Evolutionary conservation across 1,140 invertebrate genomes (phyloP).

Genomic region (Anastrepha ludens): DNA sequence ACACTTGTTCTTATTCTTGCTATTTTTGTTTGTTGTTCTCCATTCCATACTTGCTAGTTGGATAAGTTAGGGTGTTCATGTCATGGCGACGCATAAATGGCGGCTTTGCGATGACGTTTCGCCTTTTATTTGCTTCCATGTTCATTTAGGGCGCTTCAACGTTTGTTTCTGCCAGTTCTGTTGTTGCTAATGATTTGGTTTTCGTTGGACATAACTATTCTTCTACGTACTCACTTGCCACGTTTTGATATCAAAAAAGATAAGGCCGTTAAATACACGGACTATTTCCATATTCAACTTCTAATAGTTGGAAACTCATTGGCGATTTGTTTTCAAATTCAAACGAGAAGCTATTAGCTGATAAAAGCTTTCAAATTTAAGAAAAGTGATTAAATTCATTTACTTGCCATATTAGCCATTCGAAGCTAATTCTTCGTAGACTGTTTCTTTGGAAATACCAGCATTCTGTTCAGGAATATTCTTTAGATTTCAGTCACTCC

Average conservation of each 20-base stretch:
- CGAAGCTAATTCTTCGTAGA: too few species aligned
- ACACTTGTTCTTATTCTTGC: neutral
- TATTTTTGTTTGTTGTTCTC: neutral
- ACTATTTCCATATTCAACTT: too few species aligned
- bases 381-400: too few species aligned
- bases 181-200: neutral
- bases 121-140: neutral
- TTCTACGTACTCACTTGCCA: neutral
- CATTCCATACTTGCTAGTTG: neutral
- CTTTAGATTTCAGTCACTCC: too few species aligned
- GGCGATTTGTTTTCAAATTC: too few species aligned
- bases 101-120: neutral
- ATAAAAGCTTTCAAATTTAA: too few species aligned
- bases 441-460: too few species aligned
- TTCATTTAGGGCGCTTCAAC: neutral
- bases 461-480: too few species aligned
- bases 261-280: too few species aligned
- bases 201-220: neutral
- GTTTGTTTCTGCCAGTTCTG: neutral
- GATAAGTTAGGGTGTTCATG: conserved; percentile 29
- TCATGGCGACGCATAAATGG: conserved; percentile 37
- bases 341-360: too few species aligned
- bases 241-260: neutral
- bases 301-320: too few species aligned
- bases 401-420: too few species aligned